Evolutionary conservation across 2,113 vertebrate genomes (phyloP).

Genomic region (Zapornia atra): DNA sequence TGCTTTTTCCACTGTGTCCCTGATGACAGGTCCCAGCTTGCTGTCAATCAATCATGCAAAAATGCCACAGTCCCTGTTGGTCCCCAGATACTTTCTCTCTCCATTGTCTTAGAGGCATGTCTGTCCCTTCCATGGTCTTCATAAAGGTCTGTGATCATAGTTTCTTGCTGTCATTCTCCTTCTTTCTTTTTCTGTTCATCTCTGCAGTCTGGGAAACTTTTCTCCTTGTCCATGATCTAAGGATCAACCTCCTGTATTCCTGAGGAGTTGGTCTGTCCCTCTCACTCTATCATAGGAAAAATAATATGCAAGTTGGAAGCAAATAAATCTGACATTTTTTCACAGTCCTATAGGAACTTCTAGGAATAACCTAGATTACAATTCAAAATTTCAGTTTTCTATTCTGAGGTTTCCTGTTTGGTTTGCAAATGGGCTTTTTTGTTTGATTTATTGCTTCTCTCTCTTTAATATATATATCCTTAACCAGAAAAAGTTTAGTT

Average conservation of each 20-base stretch:
- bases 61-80: not conserved
- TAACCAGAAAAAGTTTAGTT: not conserved
- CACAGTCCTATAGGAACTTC: not conserved
- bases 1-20: not conserved
- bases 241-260: not conserved
- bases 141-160: not conserved
- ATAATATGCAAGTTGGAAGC: not conserved
- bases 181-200: not conserved
- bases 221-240: not conserved
- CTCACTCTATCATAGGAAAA: not conserved
- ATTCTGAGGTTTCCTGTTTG: not conserved
- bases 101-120: not conserved
- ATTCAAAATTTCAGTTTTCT: not conserved
- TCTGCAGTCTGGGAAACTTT: not conserved
- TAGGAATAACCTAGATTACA: not conserved
- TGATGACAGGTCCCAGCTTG: not conserved
- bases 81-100: not conserved
- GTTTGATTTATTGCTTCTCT: not conserved
- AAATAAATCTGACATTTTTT: not conserved
- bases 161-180: not conserved
- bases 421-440: not conserved
- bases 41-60: not conserved
- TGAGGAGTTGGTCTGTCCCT: not conserved
- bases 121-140: not conserved
- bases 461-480: not conserved